These are phyloP conservation scores for Smittia aterrima DNA, from an alignment of 2,888 invertebrate genomes.

Conservation along the genomic window DNA sequence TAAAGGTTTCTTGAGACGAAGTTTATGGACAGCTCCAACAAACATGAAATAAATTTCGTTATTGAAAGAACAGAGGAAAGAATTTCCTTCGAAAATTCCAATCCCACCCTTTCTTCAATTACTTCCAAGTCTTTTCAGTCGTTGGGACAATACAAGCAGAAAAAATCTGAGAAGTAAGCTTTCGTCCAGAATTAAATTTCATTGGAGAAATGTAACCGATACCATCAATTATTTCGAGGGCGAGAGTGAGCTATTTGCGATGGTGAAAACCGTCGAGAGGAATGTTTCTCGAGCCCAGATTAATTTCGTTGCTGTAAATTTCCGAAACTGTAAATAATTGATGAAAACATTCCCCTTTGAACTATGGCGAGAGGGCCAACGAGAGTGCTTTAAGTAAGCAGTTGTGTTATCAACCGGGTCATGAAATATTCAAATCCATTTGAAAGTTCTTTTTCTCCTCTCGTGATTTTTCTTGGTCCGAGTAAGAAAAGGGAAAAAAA, in stretches of 20 bases:
- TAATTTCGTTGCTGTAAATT: too few relatives aligned
- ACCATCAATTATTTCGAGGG: conserved; percentile 23
- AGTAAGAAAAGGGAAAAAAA: neutral
- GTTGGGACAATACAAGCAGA: neutral
- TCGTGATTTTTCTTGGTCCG: neutral
- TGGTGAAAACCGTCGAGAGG: neutral
- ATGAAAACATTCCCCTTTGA: too few relatives aligned
- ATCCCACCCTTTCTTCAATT: conserved; percentile 7
- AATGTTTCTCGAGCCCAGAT: too few relatives aligned
- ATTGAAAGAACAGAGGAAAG: conserved; percentile 15
- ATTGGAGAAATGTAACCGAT: neutral
- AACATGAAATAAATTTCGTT: conserved; percentile 25
- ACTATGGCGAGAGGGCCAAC: too few relatives aligned
- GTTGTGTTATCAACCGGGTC: neutral
- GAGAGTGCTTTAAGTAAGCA: too few relatives aligned
- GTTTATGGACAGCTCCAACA: too few relatives aligned
- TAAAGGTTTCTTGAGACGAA: too few relatives aligned
- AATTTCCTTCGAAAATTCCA: conserved; percentile 1
- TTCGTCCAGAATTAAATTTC: neutral
- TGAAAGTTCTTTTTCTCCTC: neutral
- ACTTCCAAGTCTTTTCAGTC: neutral
- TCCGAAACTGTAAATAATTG: too few relatives aligned
- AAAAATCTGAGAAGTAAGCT: neutral
- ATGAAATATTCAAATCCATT: conserved; percentile 4
- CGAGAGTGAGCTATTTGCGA: too few relatives aligned